Conservation (phyloP, 2,797 vertebrate genomes). For the Esox lucius region DNA sequence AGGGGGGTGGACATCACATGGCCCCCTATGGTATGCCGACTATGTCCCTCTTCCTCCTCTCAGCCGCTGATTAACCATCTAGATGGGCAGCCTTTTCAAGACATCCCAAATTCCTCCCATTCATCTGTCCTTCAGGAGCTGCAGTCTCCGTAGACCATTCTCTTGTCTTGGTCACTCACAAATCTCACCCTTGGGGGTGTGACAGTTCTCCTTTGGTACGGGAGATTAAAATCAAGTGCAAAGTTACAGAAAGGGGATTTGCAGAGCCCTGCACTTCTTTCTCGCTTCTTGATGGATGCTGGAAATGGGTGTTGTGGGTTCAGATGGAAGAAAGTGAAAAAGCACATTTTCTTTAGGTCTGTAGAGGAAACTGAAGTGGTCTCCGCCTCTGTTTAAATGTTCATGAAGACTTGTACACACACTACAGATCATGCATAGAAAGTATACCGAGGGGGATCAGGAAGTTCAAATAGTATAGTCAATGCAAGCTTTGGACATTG, state of each 20-base stretch:
- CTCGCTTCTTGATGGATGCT: conserved; percentile 24
- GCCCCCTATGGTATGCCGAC: not conserved
- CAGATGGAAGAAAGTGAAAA: conserved; percentile 31
- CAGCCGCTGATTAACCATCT: conserved; percentile 70
- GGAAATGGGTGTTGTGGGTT: conserved; percentile 36
- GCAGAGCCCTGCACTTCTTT: conserved; percentile 55
- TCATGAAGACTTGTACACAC: not conserved
- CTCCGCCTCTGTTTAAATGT: conserved; percentile 22
- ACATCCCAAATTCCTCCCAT: conserved; percentile 68
- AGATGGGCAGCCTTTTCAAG: conserved; percentile 65
- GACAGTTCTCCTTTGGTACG: conserved; percentile 65
- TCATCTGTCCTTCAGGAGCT: conserved; percentile 67
- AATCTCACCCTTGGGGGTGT: conserved; percentile 71
- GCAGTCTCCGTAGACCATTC: conserved; percentile 62
- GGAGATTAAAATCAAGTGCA: conserved; percentile 70
- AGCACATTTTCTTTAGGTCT: conserved; percentile 14
- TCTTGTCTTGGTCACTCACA: conserved; percentile 60
- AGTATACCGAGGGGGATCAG: not conserved
- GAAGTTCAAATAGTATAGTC: not conserved
- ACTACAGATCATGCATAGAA: not conserved
- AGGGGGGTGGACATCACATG: no score
- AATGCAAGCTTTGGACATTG: no score
- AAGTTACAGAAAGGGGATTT: conserved; percentile 73
- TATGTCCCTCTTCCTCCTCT: conserved; percentile 58
- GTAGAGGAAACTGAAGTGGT: conserved; percentile 18